Conservation (phyloP, 2,113 vertebrate species). For the Dicerorhinus sumatrensis region DNA sequence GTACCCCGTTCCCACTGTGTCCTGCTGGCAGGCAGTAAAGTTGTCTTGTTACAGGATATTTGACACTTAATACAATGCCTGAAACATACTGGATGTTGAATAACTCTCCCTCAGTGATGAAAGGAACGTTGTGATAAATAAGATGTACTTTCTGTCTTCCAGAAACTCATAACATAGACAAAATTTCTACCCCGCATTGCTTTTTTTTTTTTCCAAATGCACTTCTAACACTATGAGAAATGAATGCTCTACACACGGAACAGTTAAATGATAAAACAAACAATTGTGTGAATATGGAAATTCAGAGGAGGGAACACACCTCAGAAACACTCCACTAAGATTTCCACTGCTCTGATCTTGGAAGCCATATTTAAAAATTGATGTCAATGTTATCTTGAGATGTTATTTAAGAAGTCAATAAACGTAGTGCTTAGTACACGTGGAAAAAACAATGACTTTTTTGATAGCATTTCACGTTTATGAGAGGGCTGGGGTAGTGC, state of each 20-base stretch:
- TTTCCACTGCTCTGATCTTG: background rate
- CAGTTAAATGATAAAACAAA: background rate
- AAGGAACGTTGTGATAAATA: slow-evolving; percentile 1
- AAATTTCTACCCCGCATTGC: background rate
- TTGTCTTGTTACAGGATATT: background rate
- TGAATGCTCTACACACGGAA: background rate
- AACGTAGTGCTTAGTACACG: background rate
- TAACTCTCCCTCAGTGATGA: background rate
- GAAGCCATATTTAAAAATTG: background rate
- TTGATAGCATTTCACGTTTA: background rate
- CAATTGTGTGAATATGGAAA: background rate
- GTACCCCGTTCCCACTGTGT: background rate
- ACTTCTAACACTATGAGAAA: background rate
- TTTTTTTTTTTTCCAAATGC: background rate
- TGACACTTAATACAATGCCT: background rate
- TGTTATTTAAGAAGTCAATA: slow-evolving; percentile 29
- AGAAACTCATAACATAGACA: background rate
- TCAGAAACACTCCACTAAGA: background rate
- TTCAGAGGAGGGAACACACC: background rate
- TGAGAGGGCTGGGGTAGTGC: background rate
- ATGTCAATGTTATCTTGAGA: background rate
- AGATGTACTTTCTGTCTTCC: background rate
- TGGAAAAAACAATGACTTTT: background rate
- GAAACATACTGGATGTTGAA: background rate
- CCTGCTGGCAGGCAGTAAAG: background rate